Base-by-base conservation (phyloP, 2,797 vertebrate species). In the Cynodonichthys magdalenae region DNA sequence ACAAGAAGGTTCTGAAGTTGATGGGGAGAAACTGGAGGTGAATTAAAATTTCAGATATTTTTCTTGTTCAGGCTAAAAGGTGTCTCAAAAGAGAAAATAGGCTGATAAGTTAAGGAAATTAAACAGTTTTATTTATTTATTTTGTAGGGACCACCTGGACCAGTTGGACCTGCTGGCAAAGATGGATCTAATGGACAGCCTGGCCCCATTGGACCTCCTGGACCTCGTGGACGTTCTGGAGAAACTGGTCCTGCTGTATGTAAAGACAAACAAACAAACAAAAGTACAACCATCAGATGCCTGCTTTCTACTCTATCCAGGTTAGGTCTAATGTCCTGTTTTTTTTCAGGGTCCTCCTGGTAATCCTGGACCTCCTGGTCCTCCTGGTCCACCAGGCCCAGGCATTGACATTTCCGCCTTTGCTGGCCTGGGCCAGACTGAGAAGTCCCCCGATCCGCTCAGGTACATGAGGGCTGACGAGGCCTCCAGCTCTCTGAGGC, bases 331-430 rank as follows among this genome's bases (percentile, higher is more conserved):
- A 52, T 71, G 58, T 49, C 28, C 3, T 53, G 14, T 12, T 53
- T 53, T 68, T 10, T 18, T 36, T 0, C 74, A 99, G 97, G 97
- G 97, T 85, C 96, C 97, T 77, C 95, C 96, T 12, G 97, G 97
- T 71, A 96, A 94, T 51, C 39, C 96, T 0, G 97, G 97, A 27
- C 97, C 95, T 3, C 97, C 97, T 1, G 97, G 97, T 15, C 97
- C 96, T 66, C 97, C 97, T 0, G 97, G 97, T 1, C 96, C 97
- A 36, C 97, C 97, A 0, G 97, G 97, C 69, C 95, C 96, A 1
- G 97, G 97, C 53, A 98, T 99, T 3, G 97, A 99, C 88, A 96
- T 99, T 95, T 98, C 97, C 0, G 96, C 96, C 8, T 99, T 99
- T 0, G 96, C 96, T 1, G 96, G 96, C 41, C 81, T 98, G 63